Evolutionary conservation across 2,888 invertebrate genomes (phyloP).

Genomic region (Tuberolachnus salignus): DNA sequence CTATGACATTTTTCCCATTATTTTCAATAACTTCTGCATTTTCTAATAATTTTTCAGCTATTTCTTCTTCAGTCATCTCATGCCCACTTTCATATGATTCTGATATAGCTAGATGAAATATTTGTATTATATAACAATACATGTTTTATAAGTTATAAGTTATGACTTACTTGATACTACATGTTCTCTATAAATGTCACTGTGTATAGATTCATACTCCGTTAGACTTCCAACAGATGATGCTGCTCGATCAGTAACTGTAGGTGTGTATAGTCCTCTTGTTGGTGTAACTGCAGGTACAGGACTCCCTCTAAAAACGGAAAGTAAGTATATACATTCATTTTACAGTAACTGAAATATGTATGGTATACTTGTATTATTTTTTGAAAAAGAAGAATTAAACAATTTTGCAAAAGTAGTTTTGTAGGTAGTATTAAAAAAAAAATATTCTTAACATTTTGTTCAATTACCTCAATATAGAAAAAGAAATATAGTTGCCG

Average conservation of each 20-base stretch:
- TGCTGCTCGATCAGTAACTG: constrained; percentile 28
- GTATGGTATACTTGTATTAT: not conserved
- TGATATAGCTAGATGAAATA: constrained; percentile 5
- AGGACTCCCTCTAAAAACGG: constrained; percentile 59
- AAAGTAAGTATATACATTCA: constrained; percentile 4
- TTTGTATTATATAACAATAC: not conserved
- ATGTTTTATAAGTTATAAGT: not conserved
- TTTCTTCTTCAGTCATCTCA: constrained; percentile 70
- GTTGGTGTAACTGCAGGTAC: constrained; percentile 59
- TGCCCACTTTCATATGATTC: constrained; percentile 55
- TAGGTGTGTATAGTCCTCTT: constrained; percentile 57
- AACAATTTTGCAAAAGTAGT: not conserved
- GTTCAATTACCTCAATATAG: constrained; percentile 71
- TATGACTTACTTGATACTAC: constrained; percentile 12
- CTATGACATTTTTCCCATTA: constrained; percentile 73
- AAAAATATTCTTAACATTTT: not conserved
- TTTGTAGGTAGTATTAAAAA: not conserved
- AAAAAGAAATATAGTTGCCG: constrained; percentile 74
- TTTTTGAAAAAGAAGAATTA: not conserved
- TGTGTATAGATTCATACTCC: constrained; percentile 25
- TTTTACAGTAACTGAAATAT: not conserved
- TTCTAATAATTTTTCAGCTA: constrained; percentile 72
- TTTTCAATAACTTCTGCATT: constrained; percentile 73
- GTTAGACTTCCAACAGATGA: constrained; percentile 48
- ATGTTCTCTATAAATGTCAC: constrained; percentile 10